These are phyloP conservation scores for Antheraea pernyi DNA, from an alignment of 1,140 invertebrate species.

Conservation along the genomic window DNA sequence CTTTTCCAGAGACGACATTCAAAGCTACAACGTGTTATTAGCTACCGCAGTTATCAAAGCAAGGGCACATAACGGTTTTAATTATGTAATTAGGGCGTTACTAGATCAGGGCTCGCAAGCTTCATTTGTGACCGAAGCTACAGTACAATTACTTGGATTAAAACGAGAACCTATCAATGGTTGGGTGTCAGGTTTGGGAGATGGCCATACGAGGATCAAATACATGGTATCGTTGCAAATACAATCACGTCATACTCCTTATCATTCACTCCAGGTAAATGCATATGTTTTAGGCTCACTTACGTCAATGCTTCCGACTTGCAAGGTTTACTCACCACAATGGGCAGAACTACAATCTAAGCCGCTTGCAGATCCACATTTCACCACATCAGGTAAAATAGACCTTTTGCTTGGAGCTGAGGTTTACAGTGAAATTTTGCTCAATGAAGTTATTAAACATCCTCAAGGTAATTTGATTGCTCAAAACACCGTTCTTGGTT, in stretches of 20 bases:
- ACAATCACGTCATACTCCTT: conserved; percentile 15
- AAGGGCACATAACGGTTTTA: not conserved
- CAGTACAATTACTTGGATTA: conserved; percentile 21
- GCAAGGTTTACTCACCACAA: not conserved
- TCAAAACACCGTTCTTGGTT: conserved; percentile 13
- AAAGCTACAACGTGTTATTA: conserved; percentile 3
- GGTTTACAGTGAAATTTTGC: conserved; percentile 12
- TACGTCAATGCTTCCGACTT: conserved; percentile 18
- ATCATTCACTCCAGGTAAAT: conserved; percentile 13
- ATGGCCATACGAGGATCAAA: not conserved
- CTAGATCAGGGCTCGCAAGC: conserved; percentile 25
- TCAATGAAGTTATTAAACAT: conserved; percentile 17
- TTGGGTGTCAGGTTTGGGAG: conserved; percentile 17
- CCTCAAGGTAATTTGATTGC: conserved; percentile 7
- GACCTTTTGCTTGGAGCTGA: conserved; percentile 19
- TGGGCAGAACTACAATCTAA: conserved; percentile 13
- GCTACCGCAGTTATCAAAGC: not conserved
- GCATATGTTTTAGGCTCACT: conserved; percentile 24
- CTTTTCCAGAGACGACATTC: not conserved
- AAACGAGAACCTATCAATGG: conserved; percentile 15
- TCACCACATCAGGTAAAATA: conserved; percentile 16
- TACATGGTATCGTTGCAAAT: conserved; percentile 18
- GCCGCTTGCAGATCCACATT: conserved; percentile 23
- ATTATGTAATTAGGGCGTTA: conserved; percentile 12
- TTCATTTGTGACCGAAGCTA: conserved; percentile 26